These are phyloP conservation scores for Aporrectodea caliginosa DNA, from an alignment of 1,140 invertebrate species.

Conservation along the genomic window DNA sequence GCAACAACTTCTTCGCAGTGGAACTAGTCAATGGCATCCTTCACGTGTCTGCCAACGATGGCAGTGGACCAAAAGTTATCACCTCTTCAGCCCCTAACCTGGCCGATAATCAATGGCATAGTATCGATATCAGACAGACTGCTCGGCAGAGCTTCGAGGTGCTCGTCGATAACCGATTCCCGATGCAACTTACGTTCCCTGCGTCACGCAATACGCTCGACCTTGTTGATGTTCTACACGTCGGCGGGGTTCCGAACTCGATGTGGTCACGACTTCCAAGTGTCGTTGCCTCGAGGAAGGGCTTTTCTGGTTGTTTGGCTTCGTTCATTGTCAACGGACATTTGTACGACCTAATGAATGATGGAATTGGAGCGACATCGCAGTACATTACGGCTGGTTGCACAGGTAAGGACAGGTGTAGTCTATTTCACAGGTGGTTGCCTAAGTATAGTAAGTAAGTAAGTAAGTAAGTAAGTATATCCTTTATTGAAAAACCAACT, in stretches of 20 bases:
- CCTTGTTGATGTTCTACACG: constrained; percentile 81
- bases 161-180: constrained; percentile 56
- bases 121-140: constrained; percentile 75
- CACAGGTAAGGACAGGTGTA: constrained; percentile 25
- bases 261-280: not conserved
- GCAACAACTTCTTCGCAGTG: constrained; percentile 84
- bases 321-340: constrained; percentile 88
- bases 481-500: no score
- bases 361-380: constrained; percentile 28
- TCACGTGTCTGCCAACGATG: constrained; percentile 80
- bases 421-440: no score
- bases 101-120: constrained; percentile 89
- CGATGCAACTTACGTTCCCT: constrained; percentile 85
- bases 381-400: constrained; percentile 26
- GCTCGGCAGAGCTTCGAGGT: constrained; percentile 63
- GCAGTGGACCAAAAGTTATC: constrained; percentile 35
- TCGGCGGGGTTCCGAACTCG: constrained; percentile 76
- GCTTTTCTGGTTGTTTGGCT: constrained; percentile 89
- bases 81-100: constrained; percentile 59
- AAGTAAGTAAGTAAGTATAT: no score
- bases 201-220: constrained; percentile 67
- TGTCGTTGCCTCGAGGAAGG: constrained; percentile 71
- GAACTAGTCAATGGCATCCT: constrained; percentile 73
- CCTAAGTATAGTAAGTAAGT: no score
- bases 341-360: constrained; percentile 41